Conservation (phyloP, 1,140 invertebrate genomes). For the Cheumatopsyche charites region DNA sequence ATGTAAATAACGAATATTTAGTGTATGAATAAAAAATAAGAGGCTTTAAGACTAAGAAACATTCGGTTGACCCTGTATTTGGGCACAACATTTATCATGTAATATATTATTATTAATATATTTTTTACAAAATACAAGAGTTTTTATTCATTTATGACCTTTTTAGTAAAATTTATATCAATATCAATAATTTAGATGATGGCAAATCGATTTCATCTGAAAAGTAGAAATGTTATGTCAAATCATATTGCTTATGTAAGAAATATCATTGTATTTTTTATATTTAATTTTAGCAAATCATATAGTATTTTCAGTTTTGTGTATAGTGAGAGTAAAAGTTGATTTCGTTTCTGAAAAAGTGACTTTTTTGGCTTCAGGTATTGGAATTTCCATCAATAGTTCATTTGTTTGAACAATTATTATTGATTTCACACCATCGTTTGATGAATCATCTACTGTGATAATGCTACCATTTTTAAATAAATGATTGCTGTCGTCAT, state of each 20-base stretch:
- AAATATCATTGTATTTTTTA: no score
- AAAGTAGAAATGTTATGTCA: background rate
- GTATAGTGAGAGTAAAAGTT: background rate
- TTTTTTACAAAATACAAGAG: conserved; percentile 31
- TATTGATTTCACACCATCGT: background rate
- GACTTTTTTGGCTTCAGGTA: background rate
- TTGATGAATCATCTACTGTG: no score
- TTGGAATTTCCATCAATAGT: background rate
- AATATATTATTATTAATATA: conserved; percentile 31
- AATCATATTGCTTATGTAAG: no score
- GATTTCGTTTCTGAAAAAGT: background rate
- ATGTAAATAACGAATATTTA: conserved; percentile 21
- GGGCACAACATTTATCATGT: conserved; percentile 25
- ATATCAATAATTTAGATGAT: background rate
- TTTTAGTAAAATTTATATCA: no score
- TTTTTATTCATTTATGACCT: background rate
- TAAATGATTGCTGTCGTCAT: background rate
- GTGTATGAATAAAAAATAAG: background rate
- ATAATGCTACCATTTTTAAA: background rate
- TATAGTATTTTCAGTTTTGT: no score
- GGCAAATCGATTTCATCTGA: background rate
- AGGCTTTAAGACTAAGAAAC: background rate
- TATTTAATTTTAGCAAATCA: no score
- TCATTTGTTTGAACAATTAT: background rate
- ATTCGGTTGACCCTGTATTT: conserved; percentile 3